Conservation (phyloP, 1,140 invertebrate species). For the Drosophila tristis region DNA sequence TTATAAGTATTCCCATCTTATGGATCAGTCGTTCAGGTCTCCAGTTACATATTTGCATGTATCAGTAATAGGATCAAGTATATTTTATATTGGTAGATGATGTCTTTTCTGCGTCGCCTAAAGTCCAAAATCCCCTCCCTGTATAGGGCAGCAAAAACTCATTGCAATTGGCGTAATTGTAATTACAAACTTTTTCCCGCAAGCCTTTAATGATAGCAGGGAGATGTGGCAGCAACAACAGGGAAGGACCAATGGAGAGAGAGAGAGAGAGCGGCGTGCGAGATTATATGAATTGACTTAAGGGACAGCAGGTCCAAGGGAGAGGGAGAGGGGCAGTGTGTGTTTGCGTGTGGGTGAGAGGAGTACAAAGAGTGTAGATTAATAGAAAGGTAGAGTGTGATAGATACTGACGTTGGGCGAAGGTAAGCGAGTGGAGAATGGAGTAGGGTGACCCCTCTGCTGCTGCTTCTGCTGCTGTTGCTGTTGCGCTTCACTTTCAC, state of each 20-base stretch:
- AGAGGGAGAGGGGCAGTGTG: too few species aligned
- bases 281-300: slow-evolving; percentile 21
- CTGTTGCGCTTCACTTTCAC: slow-evolving; percentile 56
- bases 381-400: not conserved
- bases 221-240: too few species aligned
- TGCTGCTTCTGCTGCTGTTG: too few species aligned
- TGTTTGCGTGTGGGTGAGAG: slow-evolving; percentile 1
- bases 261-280: not conserved
- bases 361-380: not conserved
- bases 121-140: too few species aligned
- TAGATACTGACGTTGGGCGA: not conserved
- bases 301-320: not conserved
- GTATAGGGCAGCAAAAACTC: slow-evolving; percentile 4
- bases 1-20: too few species aligned
- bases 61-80: too few species aligned
- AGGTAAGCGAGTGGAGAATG: too few species aligned
- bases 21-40: too few species aligned
- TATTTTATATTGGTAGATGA: too few species aligned
- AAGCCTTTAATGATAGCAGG: slow-evolving; percentile 15
- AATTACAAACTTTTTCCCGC: slow-evolving; percentile 48
- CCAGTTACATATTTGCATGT: too few species aligned
- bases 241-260: not conserved
- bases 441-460: slow-evolving; percentile 14
- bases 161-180: slow-evolving; percentile 54
- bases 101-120: too few species aligned